Base-by-base conservation (phyloP, 2,797 vertebrate species). In the Hemitrygon akajei region DNA sequence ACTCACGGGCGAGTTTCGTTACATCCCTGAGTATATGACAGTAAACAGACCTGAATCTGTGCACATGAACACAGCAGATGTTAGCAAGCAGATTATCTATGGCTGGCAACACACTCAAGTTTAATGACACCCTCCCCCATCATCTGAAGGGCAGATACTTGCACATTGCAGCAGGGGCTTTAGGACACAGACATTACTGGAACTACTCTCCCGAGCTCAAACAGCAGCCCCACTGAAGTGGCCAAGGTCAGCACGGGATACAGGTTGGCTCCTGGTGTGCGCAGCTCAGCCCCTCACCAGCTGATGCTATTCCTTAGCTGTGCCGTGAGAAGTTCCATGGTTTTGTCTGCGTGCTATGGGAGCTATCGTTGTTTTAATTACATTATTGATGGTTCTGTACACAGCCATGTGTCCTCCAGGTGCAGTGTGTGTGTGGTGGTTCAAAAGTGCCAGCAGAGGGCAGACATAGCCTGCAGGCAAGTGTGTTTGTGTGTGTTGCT, bases 401-500 rank as follows among this genome's bases (percentile, higher is more conserved):
- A 27, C 25, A 10, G n/a, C 25, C 71, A 92, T 56, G 56, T 56
- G 86, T 89, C 86, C n/a, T 69, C 60, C 86, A 89, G 86, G 60
- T 69, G 63, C 20, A 37, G 86, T 7, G 16, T 63, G 7, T 66
- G 4, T 89, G 86, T 69, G 25, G 76, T 93, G 71, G 40, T 76
- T 93, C 69, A 30, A 56, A 76, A 56, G 71, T 7, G 30, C 91
- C 91, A 93, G 91, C 37, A 93, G 91, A 75, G 91, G 91, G 91
- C 91, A 93, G 91, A 47, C 69, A n/a, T 75, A 7, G 91, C 25
- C 91, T 93, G 71, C 71, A 47, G 71, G 91, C 91, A 75, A 75
- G 47, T 56, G 91, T 73, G 71, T 73, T 6, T 75, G 22, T 73
- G 71, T 76, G 71, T 93, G 47, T 75, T 22, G 75, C 37, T 25